Evolutionary conservation across 2,113 vertebrate species (phyloP), one percentile per base, ranked within the genome.

Genomic region (Vicugna pacos): DNA sequence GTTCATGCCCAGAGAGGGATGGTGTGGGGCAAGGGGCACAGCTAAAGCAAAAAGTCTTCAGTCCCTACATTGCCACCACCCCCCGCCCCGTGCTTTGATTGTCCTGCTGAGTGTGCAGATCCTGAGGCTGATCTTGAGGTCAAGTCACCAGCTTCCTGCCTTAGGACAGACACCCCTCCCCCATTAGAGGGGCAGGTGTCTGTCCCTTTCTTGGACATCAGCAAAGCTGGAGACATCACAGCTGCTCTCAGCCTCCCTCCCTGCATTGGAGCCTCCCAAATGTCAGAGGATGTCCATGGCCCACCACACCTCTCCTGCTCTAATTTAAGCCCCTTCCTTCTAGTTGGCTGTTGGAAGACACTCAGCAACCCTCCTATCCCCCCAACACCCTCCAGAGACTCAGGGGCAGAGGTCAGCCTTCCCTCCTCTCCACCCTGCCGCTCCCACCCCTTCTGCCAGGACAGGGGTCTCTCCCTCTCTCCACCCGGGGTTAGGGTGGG

Each of bases 401-500:
- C 80, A 32, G n/a, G 67, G 35, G 20, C 56, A 60, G 32, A 64
- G 28, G 2, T 32, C 6, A 17, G 65, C 64, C 54, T 62, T 62
- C 20, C 19, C 22, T 62, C 42, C 77, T 67, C 20, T 52, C 82
- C 16, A 2, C 24, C 65, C 75, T 73, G 65, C 15, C 20, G 12
- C 22, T 30, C 35, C 75, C 50, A 26, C 19, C 52, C 46, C n/a
- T 30, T 64, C n/a, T 15, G 35, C 85, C 56, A 0, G 14, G 73
- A 9, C 65, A 42, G 79, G 50, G 32, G 35, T 17, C 60, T 64
- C 17, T 54, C 38, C 4, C 73, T 46, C 24, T 56, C 48, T 64
- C 84, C 35, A 9, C 54, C 2, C 3, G 5, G 5, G 24, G 46
- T 17, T 12, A 19, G 1, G 15, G n/a, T 1, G 2, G 38, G 30